A percentile compares a stretch with the other conserved stretches of the same genome.
phyloP scores from a whole-genome alignment of 2,888 invertebrate species.

The Meliscaeva auricollis region DNA sequence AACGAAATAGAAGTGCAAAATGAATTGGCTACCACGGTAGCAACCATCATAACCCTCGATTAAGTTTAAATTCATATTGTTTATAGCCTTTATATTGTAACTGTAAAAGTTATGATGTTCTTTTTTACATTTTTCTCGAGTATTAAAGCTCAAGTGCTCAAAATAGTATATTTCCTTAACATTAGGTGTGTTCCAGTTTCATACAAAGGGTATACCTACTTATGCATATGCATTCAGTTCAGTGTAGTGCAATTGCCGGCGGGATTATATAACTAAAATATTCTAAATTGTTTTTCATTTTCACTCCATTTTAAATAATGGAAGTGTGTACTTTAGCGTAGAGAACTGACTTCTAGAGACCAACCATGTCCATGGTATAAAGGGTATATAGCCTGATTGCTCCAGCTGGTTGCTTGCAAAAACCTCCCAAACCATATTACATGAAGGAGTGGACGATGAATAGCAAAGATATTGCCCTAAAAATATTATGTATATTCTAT shows the following conservation, averaged over 20 bases:
- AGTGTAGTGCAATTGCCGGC: conserved; percentile 48
- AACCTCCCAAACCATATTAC: conserved; percentile 41
- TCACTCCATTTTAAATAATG: conserved; percentile 70
- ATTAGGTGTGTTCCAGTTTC: no score
- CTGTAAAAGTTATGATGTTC: no score
- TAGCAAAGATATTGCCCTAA: conserved; percentile 58
- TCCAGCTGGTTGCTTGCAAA: conserved; percentile 10
- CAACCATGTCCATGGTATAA: background rate
- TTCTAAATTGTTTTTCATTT: conserved; percentile 70
- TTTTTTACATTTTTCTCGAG: no score
- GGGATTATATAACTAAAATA: conserved; percentile 64
- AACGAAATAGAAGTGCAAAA: no score
- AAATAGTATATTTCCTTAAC: no score
- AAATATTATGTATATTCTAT: conserved; percentile 68
- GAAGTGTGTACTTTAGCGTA: conserved; percentile 45
- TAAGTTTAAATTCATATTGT: no score
- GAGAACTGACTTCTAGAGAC: conserved; percentile 32
- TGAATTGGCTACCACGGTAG: no score
- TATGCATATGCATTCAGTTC: conserved; percentile 2
- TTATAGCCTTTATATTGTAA: no score
- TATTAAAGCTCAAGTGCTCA: no score
- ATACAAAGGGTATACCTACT: no score
- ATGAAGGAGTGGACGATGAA: conserved; percentile 39
- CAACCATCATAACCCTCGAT: no score
- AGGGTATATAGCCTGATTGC: conserved; percentile 18